Percentiles rank a stretch among this genome's conserved stretches.
phyloP scores from a whole-genome alignment of 2,888 invertebrate species.

The Ypsolopha scabrella region DNA sequence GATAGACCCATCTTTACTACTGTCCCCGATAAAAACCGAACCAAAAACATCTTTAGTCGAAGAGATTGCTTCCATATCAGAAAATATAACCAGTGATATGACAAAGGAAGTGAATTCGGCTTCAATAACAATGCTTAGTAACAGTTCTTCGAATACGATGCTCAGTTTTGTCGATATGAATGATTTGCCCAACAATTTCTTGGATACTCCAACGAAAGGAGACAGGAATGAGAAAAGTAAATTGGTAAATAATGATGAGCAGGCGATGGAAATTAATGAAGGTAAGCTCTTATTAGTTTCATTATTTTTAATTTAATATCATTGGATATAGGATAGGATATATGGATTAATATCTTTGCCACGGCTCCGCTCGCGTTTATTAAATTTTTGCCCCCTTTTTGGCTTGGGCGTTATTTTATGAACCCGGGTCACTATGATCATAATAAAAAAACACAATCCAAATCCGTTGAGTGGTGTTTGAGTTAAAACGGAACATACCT shows the following conservation, averaged over 20 bases:
- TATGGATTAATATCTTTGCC: too few relatives aligned
- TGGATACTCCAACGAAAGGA: constrained; percentile 17
- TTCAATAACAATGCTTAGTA: too few relatives aligned
- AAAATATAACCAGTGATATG: neutral
- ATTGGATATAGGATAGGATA: too few relatives aligned
- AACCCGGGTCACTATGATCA: too few relatives aligned
- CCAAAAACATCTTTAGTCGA: neutral
- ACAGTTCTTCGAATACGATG: constrained; percentile 2
- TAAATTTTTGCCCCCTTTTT: too few relatives aligned
- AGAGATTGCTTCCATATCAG: neutral
- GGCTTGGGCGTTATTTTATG: too few relatives aligned
- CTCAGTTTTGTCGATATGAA: constrained; percentile 22
- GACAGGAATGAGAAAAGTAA: constrained; percentile 6
- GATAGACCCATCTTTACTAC: neutral
- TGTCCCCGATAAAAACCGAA: neutral
- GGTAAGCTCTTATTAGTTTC: constrained; percentile 17
- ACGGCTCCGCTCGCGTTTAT: too few relatives aligned
- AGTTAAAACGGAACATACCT: too few relatives aligned
- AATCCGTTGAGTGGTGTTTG: too few relatives aligned
- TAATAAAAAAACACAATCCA: too few relatives aligned
- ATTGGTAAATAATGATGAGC: constrained; percentile 20
- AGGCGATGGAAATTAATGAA: constrained; percentile 41
- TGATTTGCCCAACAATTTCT: constrained; percentile 26
- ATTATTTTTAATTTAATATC: too few relatives aligned
- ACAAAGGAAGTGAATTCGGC: neutral